phyloP scores from a whole-genome alignment of 1,140 invertebrate genomes.

The Mamestra configurata region DNA sequence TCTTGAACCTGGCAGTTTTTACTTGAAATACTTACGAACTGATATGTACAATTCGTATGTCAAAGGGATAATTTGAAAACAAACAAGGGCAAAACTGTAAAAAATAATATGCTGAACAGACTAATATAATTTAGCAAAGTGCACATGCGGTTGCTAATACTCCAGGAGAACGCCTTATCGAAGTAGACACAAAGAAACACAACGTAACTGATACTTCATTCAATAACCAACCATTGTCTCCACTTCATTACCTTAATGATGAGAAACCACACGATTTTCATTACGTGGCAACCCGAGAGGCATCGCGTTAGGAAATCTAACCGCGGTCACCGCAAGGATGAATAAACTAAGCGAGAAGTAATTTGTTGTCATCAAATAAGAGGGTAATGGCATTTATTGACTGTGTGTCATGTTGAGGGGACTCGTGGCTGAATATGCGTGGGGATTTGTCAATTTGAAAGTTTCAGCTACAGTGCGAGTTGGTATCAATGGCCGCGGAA shows the following conservation, averaged over 20 bases:
- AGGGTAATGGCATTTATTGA: not conserved
- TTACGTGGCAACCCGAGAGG: not conserved
- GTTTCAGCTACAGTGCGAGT: not conserved
- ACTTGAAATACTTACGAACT: no score
- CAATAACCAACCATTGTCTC: conserved; percentile 7
- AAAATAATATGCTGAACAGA: no score
- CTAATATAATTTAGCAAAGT: no score
- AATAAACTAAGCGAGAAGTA: not conserved
- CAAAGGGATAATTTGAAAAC: no score
- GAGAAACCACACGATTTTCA: conserved; percentile 20
- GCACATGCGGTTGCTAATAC: not conserved
- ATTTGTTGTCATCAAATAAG: not conserved
- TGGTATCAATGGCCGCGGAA: no score
- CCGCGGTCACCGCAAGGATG: not conserved
- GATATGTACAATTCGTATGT: no score
- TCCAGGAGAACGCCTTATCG: not conserved
- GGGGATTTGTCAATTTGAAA: not conserved
- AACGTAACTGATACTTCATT: not conserved
- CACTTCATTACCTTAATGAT: conserved; percentile 14
- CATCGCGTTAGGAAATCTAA: conserved; percentile 3
- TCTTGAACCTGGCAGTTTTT: no score
- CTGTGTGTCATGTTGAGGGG: not conserved
- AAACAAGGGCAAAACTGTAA: no score
- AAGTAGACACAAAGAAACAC: not conserved
- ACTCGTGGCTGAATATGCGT: not conserved